Evolutionary conservation across 2,113 vertebrate genomes (phyloP).

Genomic region (Ivindomyrus marchei): DNA sequence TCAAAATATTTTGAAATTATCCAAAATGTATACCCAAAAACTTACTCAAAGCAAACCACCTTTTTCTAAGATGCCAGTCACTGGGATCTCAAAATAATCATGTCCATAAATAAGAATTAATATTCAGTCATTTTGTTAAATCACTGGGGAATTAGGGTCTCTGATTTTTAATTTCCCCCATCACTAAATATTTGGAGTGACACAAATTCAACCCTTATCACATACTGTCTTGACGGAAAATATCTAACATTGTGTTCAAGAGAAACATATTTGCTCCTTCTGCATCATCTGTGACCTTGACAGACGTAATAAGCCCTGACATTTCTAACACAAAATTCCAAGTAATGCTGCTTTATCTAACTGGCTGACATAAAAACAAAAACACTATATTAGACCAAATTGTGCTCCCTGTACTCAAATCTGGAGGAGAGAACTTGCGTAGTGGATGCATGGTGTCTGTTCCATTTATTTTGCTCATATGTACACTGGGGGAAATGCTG

Average conservation of each 20-base stretch:
- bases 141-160: background rate
- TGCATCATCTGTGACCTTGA: background rate
- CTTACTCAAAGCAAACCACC: background rate
- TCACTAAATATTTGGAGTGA: background rate
- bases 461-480: background rate
- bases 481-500: background rate
- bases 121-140: background rate
- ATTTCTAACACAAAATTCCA: background rate
- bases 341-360: conserved; percentile 9
- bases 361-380: background rate
- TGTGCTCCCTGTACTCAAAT: background rate
- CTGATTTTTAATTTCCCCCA: background rate
- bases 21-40: background rate
- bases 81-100: background rate
- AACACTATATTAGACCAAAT: background rate
- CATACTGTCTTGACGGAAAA: background rate
- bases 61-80: background rate
- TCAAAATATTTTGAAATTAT: background rate
- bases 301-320: background rate
- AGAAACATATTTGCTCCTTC: background rate
- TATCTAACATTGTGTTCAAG: background rate
- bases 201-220: background rate
- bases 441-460: background rate
- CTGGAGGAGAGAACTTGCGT: background rate
- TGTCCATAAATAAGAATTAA: background rate